Percentiles rank a stretch among this genome's conserved stretches.
Conservation (phyloP, 1,140 invertebrate genomes). For the Drosophila melanica region DNA sequence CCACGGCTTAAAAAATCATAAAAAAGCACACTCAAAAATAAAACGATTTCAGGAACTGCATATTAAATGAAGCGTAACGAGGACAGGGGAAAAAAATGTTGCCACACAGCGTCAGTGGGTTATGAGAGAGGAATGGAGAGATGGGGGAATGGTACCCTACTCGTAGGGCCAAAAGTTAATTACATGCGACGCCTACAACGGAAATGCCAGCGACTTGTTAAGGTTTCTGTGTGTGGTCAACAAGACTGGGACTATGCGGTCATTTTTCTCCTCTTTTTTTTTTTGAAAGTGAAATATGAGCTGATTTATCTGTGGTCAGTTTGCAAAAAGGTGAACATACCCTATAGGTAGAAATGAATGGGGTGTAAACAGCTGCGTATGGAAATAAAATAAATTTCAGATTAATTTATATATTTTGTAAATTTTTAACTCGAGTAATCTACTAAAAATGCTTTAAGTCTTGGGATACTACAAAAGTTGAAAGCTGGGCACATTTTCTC, state of each 20-base stretch:
- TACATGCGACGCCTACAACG: conserved; percentile 73
- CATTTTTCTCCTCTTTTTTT: conserved; percentile 14
- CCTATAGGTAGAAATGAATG: neutral
- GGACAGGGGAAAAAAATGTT: conserved; percentile 30
- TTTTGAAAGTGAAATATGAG: conserved; percentile 65
- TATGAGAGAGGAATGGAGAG: neutral
- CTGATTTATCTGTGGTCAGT: conserved; percentile 47
- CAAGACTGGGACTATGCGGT: conserved; percentile 17
- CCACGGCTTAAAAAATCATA: conserved; percentile 21
- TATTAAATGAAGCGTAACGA: conserved; percentile 76
- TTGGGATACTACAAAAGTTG: no score
- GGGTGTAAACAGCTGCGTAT: neutral
- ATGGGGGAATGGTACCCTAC: neutral
- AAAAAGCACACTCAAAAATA: conserved; percentile 10
- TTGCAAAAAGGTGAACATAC: conserved; percentile 23
- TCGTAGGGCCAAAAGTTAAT: conserved; percentile 70
- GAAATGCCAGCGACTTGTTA: conserved; percentile 44
- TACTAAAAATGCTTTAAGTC: no score
- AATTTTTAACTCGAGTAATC: no score
- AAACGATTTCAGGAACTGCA: conserved; percentile 66
- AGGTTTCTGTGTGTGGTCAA: conserved; percentile 64
- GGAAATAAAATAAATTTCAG: no score
- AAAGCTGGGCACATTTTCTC: no score
- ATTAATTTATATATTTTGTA: no score
- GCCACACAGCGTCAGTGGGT: conserved; percentile 43